Evolutionary conservation across 2,797 vertebrate species (phyloP).

Genomic region (Hippocampus kuda): DNA sequence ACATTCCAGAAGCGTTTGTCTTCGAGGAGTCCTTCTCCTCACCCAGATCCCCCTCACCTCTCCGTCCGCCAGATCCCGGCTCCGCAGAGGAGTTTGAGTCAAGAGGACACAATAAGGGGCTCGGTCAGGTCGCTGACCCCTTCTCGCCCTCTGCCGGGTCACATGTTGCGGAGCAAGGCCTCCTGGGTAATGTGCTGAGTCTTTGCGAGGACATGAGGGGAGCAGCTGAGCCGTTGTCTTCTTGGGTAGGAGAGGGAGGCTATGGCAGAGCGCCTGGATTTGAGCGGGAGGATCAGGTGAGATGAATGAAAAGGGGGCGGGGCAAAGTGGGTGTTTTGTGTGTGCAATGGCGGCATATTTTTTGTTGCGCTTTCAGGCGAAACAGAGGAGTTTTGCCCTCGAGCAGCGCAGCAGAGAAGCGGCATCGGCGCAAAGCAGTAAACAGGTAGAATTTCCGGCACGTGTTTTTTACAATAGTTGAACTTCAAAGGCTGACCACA

Average conservation of each 20-base stretch:
- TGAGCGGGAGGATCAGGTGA: constrained; percentile 94
- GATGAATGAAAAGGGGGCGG: constrained; percentile 42
- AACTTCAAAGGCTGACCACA: background rate
- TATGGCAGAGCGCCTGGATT: constrained; percentile 95
- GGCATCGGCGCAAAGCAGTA: constrained; percentile 74
- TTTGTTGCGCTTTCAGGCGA: constrained; percentile 67
- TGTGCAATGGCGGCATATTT: background rate
- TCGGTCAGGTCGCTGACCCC: constrained; percentile 31
- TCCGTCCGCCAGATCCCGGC: constrained; percentile 68
- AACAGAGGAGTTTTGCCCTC: constrained; percentile 81
- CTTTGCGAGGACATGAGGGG: constrained; percentile 72
- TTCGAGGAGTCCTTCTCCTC: constrained; percentile 76
- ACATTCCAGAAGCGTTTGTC: constrained; percentile 71
- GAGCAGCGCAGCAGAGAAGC: constrained; percentile 84
- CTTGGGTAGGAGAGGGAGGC: constrained; percentile 74
- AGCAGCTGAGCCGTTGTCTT: constrained; percentile 63
- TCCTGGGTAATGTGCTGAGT: constrained; percentile 78
- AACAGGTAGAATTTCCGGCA: constrained; percentile 75
- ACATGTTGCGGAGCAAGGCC: constrained; percentile 76
- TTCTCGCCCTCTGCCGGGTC: constrained; percentile 71
- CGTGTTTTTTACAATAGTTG: background rate
- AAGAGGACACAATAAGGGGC: constrained; percentile 39
- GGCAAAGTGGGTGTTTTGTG: background rate
- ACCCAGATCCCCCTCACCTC: constrained; percentile 66
- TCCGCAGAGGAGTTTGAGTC: constrained; percentile 73